Base-by-base conservation (phyloP, 2,797 vertebrate species). In the Synanceia verrucosa region DNA sequence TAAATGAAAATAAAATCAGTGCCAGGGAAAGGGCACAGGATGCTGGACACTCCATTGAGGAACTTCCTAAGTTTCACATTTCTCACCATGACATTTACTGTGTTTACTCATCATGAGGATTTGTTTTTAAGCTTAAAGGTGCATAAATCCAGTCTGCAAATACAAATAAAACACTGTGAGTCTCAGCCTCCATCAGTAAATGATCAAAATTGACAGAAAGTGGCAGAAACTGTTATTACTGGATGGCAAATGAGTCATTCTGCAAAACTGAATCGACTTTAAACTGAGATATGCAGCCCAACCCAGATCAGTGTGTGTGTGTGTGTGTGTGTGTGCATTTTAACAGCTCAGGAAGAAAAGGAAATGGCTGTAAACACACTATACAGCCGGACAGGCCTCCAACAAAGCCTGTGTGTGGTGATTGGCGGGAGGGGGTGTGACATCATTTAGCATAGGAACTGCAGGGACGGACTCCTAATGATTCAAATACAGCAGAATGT, bases 301-400 rank as follows among this genome's bases (percentile, higher is more conserved):
- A 29, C 8, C n/a, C 18, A 1, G 3, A 34, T 57, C 65, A 50
- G 18, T 13, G 52, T 23, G 53, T 16, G 33, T 37, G 52, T 19
- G 31, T 14, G 29, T 3, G 28, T 34, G 26, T 57, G 26, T 41
- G 19, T 9, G 18, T 71, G 34, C 16, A 9, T 50, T 73, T 85
- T 77, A 55, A 77, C 57, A 70, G 64, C 72, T 65, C 68, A 67
- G 70, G 72, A 73, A 82, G 70, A 73, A 85, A 81, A 80, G 88
- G 78, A 86, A 90, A 85, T 52, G 55, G 79, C 85, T 76, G 70
- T 76, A 86, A 81, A 86, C 70, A 68, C 77, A 78, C 48, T 55
- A 63, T 57, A 65, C 23, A 71, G 65, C 58, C n/a, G 43, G 31
- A 76, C 65, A 48, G 79, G 65, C 78, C 83, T 80, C 83, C 76